Percentiles rank a stretch among this genome's conserved stretches.
phyloP scores from a whole-genome alignment of 2,113 vertebrate species.

The Fregata magnificens region DNA sequence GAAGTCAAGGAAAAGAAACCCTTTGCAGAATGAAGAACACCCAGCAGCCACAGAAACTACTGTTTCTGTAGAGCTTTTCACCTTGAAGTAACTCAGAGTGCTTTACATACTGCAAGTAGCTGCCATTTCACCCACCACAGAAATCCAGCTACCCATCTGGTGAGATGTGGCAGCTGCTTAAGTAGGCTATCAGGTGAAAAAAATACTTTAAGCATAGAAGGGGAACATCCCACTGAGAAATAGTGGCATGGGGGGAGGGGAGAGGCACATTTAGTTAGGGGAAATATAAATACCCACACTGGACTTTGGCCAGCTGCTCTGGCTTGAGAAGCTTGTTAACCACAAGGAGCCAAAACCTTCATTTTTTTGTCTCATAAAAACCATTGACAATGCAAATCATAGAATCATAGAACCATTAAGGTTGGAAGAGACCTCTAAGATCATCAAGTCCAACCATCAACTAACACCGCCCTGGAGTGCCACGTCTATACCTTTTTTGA shows the following conservation, averaged over 20 bases:
- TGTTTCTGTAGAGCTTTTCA: neutral
- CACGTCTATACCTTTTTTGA: too few species aligned
- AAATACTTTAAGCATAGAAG: neutral
- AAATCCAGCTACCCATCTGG: neutral
- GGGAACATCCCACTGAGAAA: neutral
- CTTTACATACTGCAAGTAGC: neutral
- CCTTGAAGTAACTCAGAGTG: neutral
- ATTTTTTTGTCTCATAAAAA: neutral
- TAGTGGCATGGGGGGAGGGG: too few species aligned
- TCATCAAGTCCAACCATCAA: too few species aligned
- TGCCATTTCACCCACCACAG: neutral
- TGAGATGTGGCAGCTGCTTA: neutral
- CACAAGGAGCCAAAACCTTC: neutral
- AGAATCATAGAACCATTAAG: too few species aligned
- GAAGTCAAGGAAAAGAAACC: neutral
- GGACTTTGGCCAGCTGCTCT: neutral
- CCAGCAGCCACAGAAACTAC: neutral
- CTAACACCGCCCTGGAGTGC: too few species aligned
- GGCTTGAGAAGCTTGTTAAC: neutral
- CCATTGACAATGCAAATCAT: neutral
- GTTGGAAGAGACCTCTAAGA: too few species aligned
- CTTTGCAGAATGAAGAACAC: neutral
- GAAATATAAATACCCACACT: neutral
- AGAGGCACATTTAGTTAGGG: neutral
- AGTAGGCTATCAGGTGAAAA: neutral